These are phyloP conservation scores for Cynopterus sphinx DNA, from an alignment of 2,797 vertebrate genomes.

Conservation along the genomic window DNA sequence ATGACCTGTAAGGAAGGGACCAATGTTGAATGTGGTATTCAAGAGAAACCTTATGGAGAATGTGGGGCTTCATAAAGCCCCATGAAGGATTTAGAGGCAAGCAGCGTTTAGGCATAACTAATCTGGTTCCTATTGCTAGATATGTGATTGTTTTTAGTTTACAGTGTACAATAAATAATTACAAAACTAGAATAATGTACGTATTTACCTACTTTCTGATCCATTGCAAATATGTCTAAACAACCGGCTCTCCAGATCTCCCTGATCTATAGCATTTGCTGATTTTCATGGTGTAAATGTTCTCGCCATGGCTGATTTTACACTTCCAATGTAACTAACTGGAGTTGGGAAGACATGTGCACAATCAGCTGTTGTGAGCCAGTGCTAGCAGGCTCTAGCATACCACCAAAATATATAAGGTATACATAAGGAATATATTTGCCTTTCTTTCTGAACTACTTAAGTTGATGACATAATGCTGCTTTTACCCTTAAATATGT, in stretches of 20 bases:
- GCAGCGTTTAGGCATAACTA: neutral
- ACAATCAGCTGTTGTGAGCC: neutral
- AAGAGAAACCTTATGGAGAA: neutral
- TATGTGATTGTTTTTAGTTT: conserved; percentile 9
- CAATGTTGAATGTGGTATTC: neutral
- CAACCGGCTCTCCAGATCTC: neutral
- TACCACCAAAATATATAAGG: neutral
- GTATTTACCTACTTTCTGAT: conserved; percentile 31
- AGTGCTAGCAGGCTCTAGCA: neutral
- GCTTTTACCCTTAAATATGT: neutral
- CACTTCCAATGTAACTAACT: neutral
- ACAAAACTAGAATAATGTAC: conserved; percentile 34
- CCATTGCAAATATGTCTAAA: conserved; percentile 21
- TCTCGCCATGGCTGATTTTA: neutral
- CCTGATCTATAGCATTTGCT: neutral
- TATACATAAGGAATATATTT: neutral
- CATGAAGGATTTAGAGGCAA: neutral
- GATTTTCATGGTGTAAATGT: conserved; percentile 15
- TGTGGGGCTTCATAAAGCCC: neutral
- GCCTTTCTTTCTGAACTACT: conserved; percentile 38
- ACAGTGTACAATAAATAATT: neutral
- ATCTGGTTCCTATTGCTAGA: neutral
- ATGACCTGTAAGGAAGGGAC: conserved; percentile 7
- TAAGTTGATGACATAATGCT: neutral
- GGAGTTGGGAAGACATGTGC: neutral